Percentiles rank a stretch among this genome's conserved stretches.
These are phyloP conservation scores for Lonchura striata DNA, from an alignment of 2,113 vertebrate species.

Conservation along the genomic window DNA sequence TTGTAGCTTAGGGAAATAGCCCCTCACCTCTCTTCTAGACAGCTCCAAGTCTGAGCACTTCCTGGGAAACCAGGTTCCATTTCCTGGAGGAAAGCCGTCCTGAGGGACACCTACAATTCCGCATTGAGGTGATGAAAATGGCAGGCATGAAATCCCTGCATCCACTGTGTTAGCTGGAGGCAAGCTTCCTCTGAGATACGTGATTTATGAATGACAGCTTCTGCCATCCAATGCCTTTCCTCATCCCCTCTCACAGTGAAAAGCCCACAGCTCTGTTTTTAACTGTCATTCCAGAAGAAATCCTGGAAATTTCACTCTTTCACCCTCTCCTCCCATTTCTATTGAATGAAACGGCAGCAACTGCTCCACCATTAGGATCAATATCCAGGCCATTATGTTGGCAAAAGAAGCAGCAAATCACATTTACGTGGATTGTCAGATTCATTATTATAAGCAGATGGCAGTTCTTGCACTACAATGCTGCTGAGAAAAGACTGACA, in stretches of 20 bases:
- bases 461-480: conserved; percentile 83
- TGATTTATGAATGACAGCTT: neutral
- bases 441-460: conserved; percentile 97
- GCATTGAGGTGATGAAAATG: neutral
- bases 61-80: neutral
- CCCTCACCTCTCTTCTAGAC: neutral
- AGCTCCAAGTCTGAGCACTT: neutral
- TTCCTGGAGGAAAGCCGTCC: neutral
- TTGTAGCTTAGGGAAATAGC: conserved; percentile 3
- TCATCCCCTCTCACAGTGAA: neutral
- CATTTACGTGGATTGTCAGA: conserved; percentile 89
- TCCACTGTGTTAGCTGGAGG: neutral
- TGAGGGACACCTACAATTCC: neutral
- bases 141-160: neutral
- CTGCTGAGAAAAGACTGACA: conserved; percentile 85
- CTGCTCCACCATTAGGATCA: conserved; percentile 85
- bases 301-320: conserved; percentile 20
- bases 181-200: neutral
- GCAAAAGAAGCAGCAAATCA: conserved; percentile 88
- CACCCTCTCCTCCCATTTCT: conserved; percentile 71
- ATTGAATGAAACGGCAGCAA: conserved; percentile 80
- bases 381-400: conserved; percentile 86
- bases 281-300: neutral
- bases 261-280: neutral
- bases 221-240: neutral